A percentile compares a stretch with the other conserved stretches of the same genome.
phyloP scores from a whole-genome alignment of 2,888 invertebrate species.

The Orgyia antiqua region DNA sequence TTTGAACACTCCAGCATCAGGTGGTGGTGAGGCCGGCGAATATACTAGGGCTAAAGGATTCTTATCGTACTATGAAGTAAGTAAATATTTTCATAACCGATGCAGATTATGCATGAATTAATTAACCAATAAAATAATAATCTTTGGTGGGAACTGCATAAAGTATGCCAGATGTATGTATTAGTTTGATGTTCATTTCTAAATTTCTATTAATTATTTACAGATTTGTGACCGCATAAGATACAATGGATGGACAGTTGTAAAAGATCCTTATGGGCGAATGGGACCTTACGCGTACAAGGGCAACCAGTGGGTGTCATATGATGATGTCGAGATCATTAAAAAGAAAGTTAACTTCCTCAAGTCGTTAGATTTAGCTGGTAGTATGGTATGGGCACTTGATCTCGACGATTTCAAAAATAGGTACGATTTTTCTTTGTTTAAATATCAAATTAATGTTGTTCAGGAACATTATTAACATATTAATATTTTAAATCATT shows the following conservation, averaged over 20 bases:
- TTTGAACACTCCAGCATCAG: slow-evolving; percentile 85
- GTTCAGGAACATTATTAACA: too few relatives aligned
- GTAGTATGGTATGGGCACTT: slow-evolving; percentile 94
- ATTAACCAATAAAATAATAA: too few relatives aligned
- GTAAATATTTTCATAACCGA: neutral
- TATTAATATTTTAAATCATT: neutral
- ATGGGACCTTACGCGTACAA: slow-evolving; percentile 94
- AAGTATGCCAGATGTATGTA: too few relatives aligned
- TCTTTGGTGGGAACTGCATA: too few relatives aligned
- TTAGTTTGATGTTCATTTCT: too few relatives aligned
- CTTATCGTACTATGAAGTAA: slow-evolving; percentile 91
- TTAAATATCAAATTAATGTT: too few relatives aligned
- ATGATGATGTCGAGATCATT: slow-evolving; percentile 89
- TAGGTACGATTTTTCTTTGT: slow-evolving; percentile 40
- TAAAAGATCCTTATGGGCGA: slow-evolving; percentile 85
- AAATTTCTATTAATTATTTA: neutral
- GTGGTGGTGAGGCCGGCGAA: slow-evolving; percentile 90
- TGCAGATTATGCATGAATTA: too few relatives aligned
- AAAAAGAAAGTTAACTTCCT: slow-evolving; percentile 88
- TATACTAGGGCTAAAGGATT: slow-evolving; percentile 91
- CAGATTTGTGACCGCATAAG: slow-evolving; percentile 90
- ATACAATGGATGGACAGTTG: slow-evolving; percentile 87
- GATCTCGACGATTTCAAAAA: slow-evolving; percentile 92
- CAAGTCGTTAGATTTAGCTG: slow-evolving; percentile 86
- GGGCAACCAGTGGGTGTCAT: slow-evolving; percentile 94